phyloP scores from a whole-genome alignment of 2,888 invertebrate genomes.

The Synergus laeviventris region DNA sequence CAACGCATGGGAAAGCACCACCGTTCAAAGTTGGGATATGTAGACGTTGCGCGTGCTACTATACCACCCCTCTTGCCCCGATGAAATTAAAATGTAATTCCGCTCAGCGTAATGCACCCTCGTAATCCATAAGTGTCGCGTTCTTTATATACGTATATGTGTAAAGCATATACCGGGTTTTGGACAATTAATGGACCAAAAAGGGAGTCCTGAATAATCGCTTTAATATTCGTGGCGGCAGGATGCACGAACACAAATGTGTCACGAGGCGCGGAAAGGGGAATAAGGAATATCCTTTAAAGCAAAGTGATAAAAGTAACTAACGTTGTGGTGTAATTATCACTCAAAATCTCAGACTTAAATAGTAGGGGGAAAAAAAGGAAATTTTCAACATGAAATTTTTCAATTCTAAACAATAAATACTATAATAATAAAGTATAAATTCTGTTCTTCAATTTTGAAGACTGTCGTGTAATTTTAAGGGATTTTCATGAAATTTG shows the following conservation, averaged over 20 bases:
- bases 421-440: too few species aligned
- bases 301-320: background rate
- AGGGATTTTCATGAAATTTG: too few species aligned
- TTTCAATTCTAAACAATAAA: too few species aligned
- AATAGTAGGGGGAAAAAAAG: background rate
- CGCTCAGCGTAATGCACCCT: slow-evolving; percentile 59
- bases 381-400: too few species aligned
- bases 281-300: slow-evolving; percentile 13
- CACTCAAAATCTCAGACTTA: background rate
- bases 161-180: slow-evolving; percentile 33
- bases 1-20: background rate
- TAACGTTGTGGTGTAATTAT: background rate
- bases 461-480: too few species aligned
- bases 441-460: too few species aligned
- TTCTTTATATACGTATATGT: background rate
- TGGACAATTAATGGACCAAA: slow-evolving; percentile 47
- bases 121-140: slow-evolving; percentile 61
- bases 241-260: slow-evolving; percentile 14
- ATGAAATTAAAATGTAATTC: slow-evolving; percentile 73
- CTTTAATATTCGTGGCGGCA: slow-evolving; percentile 30
- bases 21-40: slow-evolving; percentile 23
- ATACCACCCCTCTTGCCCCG: slow-evolving; percentile 45
- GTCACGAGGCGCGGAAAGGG: slow-evolving; percentile 46
- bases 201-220: slow-evolving; percentile 33
- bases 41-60: slow-evolving; percentile 42